phyloP scores from a whole-genome alignment of 1,140 invertebrate species.

The Parapsyche elsis region DNA sequence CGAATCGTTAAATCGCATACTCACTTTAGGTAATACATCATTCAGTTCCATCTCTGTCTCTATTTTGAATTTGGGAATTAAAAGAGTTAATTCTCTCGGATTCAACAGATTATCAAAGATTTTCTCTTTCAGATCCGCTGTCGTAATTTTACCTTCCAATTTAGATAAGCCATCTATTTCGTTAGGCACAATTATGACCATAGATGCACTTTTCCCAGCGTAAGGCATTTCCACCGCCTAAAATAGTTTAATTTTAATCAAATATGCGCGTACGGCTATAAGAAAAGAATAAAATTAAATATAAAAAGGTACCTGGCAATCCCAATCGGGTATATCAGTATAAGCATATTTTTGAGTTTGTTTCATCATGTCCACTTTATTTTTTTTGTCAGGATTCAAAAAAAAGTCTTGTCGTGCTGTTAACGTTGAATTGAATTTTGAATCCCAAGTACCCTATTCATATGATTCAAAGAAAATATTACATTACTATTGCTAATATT shows the following conservation, averaged over 20 bases:
- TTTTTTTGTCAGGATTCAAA: too few relatives aligned
- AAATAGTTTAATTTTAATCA: background rate
- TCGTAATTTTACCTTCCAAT: background rate
- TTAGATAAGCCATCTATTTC: background rate
- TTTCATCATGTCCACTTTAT: too few relatives aligned
- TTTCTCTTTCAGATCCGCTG: background rate
- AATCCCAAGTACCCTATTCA: too few relatives aligned
- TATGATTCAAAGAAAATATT: too few relatives aligned
- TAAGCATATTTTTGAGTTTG: too few relatives aligned
- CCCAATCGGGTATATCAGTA: too few relatives aligned
- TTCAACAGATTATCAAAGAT: background rate
- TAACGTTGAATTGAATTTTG: too few relatives aligned
- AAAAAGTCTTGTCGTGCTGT: too few relatives aligned
- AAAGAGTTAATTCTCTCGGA: background rate
- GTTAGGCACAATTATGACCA: background rate
- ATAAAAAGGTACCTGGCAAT: too few relatives aligned
- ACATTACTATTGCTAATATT: too few relatives aligned
- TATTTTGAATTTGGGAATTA: conserved; percentile 65
- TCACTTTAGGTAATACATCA: conserved; percentile 43
- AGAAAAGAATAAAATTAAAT: too few relatives aligned
- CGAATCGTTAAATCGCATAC: conserved; percentile 47
- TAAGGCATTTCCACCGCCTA: background rate
- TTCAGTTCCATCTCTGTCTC: conserved; percentile 61
- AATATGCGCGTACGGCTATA: too few relatives aligned
- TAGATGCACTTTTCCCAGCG: background rate